Percentiles rank a stretch among this genome's conserved stretches.
phyloP scores from a whole-genome alignment of 2,888 invertebrate genomes.

The Hemithea aestivaria region DNA sequence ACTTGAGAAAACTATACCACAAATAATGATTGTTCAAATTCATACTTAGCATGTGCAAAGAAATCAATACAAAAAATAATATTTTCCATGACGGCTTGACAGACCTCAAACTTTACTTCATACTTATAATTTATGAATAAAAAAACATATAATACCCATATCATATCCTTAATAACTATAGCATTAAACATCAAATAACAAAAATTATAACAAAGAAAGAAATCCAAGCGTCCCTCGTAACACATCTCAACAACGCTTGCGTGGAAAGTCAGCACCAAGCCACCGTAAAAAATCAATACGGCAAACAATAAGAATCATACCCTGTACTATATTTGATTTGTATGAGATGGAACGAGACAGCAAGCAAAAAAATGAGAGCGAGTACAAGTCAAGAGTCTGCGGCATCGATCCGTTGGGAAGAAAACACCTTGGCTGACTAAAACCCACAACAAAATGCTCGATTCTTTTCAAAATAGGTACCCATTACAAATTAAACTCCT shows the following conservation, averaged over 20 bases:
- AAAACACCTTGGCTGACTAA: constrained; percentile 31
- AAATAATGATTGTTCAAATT: too few species aligned
- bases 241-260: constrained; percentile 30
- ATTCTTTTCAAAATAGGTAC: constrained; percentile 26
- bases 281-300: constrained; percentile 69
- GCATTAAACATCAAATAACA: neutral
- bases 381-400: constrained; percentile 71
- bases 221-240: constrained; percentile 24
- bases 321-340: constrained; percentile 50
- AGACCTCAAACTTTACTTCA: too few species aligned
- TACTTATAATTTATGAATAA: too few species aligned
- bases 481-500: constrained; percentile 37
- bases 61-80: too few species aligned
- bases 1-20: too few species aligned
- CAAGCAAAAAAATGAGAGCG: constrained; percentile 57
- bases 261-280: constrained; percentile 42
- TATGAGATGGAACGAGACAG: constrained; percentile 59
- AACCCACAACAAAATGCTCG: constrained; percentile 26
- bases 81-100: too few species aligned
- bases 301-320: constrained; percentile 66
- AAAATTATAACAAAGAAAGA: constrained; percentile 8
- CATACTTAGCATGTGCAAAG: too few species aligned
- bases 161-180: neutral
- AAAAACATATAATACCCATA: too few species aligned
- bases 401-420: constrained; percentile 63